Evolutionary conservation across 1,140 invertebrate species (phyloP), one percentile per base, ranked within the genome.

Genomic region (Lanistes nyassanus): DNA sequence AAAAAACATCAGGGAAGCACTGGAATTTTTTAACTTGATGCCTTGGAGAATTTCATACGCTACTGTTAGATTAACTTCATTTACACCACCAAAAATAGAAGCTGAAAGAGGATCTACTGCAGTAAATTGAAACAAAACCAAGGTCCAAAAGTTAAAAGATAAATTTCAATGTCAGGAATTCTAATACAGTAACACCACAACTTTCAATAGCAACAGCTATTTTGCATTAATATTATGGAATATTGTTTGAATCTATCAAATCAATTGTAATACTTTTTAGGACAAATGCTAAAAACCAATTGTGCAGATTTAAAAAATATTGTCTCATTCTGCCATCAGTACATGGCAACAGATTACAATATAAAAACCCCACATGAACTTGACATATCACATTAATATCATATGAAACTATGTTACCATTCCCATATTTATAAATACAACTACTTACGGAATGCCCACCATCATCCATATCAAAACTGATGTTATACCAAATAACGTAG

Each of bases 381-480:
- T n/a, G n/a, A n/a, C n/a, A n/a, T n/a, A n/a, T n/a, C n/a, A n/a
- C n/a, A n/a, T n/a, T n/a, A n/a, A n/a, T n/a, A n/a, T n/a, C n/a
- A n/a, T n/a, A n/a, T n/a, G n/a, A n/a, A n/a, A n/a, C n/a, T n/a
- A n/a, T n/a, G n/a, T n/a, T n/a, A n/a, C n/a, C n/a, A n/a, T n/a
- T n/a, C n/a, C 23, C 7, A 73, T 31, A 36, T 19, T 66, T 37
- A 31, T 42, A 36, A 64, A 58, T 58, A 21, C 60, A 21, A 19
- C 55, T 67, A 83, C 84, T 80, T 80, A 86, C 84, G 84, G 84
- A 65, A 84, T 75, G n/a, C 79, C 77, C 26, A 84, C 83, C 36
- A 81, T 65, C 73, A 83, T 79, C 84, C 84, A 86, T 34, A 75
- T 75, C 29, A 80, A 16, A 26, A 86, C 76, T 16, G 84, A 86